Evolutionary conservation across 2,797 vertebrate genomes (phyloP), one percentile per base, ranked within the genome.

Genomic region (Enoplosus armatus): DNA sequence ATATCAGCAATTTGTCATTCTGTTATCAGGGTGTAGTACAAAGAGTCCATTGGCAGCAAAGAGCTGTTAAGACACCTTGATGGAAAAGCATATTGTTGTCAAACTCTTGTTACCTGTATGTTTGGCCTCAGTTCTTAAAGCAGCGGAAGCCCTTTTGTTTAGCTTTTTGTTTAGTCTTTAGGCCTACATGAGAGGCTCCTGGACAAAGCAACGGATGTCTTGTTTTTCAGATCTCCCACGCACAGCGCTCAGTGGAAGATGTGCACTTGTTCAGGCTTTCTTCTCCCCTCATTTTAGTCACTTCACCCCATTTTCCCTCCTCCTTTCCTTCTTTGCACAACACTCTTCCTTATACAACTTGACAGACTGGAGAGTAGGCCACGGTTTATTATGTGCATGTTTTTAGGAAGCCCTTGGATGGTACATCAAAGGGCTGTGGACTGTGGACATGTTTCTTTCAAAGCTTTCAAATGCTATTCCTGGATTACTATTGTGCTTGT

Each of bases 381-480:
- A 31, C 59, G 31, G 50, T 79, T 50, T 70, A 80, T 85, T 77
- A 37, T 77, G 69, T 37, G 41, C 54, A 12, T 77, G 73, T 47
- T 77, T 76, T 75, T 61, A 77, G 69, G 47, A 82, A 76, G 35
- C 48, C 43, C 29, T 82, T 67, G 33, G 66, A 78, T 33, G 33
- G 27, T 63, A 81, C 74, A 83, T 80, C 47, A 72, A 77, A 87
- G 50, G 56, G 5, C 9, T 53, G 69, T 8, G 27, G 50, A 45
- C 27, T 65, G 64, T 20, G 50, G 33, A 48, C 39, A 41, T 22
- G 56, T 77, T 81, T 79, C 35, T 80, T n/a, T n/a, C 45, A 11
- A 5, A 35, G 31, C 48, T 74, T 87, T 85, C 39, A 82, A 26
- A 27, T 20, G 43, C 83, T 87, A 84, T 91, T 89, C 66, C 75